Base-by-base conservation (phyloP, 1,140 invertebrate genomes). In the Ceratitis capitata region DNA sequence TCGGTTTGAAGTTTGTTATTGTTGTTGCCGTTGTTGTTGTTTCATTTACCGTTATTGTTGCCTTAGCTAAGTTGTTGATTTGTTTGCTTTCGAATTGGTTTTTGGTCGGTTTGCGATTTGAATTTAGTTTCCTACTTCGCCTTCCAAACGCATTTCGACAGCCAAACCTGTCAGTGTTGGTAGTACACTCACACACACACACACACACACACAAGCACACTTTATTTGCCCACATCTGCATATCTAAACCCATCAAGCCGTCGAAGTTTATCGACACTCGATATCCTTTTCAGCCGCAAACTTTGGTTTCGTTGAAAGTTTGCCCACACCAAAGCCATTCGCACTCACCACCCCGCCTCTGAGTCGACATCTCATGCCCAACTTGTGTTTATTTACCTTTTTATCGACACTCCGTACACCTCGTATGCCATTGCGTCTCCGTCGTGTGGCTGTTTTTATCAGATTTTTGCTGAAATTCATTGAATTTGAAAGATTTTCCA, bases 401-500 rank as follows among this genome's bases (percentile, higher is more conserved):
- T 3, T 53, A 12, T n/a, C n/a, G 14, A 7, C 45, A 14, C 51
- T 53, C 51, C 51, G 1, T 19, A 58, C 56, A 3, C 61, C 61
- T 32, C 61, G 32, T 32, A 7, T 12, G 29, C 14, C 58, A 6
- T 19, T 23, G 4, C 26, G 1, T 3, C 9, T 5, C 12, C 12
- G 23, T 6, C 29, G 69, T 19, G 9, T 74, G 39, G 19, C 39
- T 19, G 39, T 26, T 78, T 56, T 78, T 78, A 78, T 78, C 69
- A 78, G 69, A 78, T 78, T 78, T 78, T 78, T 42, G 35, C 42
- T 78, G 69, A 47, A 78, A 78, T 45, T 78, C 69, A 78, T 78
- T 78, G 69, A 78, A 78, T 78, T 78, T 78, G 69, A 42, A 78
- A 78, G 69, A 78, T 78, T 78, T 78, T 78, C 69, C 69, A 78